These are phyloP conservation scores for Agelas oroides DNA, from an alignment of 37 sponge, comb jelly and placozoan species.

Conservation along the genomic window DNA sequence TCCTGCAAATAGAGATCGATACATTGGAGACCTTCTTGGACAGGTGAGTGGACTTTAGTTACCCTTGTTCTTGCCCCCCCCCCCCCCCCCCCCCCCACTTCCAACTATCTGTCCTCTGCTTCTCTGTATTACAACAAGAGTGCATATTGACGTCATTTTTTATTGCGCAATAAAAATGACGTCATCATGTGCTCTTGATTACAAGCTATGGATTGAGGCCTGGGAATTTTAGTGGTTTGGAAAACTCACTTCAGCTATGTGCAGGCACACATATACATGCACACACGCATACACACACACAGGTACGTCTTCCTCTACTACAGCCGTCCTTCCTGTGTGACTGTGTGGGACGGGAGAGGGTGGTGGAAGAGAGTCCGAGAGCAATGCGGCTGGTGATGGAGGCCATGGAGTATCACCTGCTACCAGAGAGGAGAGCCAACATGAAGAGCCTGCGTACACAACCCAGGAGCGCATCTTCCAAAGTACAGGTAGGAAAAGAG, in stretches of 20 bases:
- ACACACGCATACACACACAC: too few species aligned
- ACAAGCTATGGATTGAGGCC: too few species aligned
- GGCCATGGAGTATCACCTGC: constrained; percentile 46
- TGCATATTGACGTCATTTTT: neutral
- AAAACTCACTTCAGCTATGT: too few species aligned
- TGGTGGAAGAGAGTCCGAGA: constrained; percentile 25
- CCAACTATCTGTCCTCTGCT: too few species aligned
- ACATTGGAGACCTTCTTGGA: constrained; percentile 38
- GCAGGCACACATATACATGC: too few species aligned
- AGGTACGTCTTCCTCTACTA: constrained; percentile 65
- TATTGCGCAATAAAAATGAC: too few species aligned
- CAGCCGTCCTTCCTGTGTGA: constrained; percentile 36
- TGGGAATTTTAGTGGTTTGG: too few species aligned
- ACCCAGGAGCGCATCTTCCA: neutral
- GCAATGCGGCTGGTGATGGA: constrained; percentile 45
- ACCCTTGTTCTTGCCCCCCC: too few species aligned
- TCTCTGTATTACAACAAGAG: too few species aligned
- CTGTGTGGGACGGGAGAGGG: constrained; percentile 8
- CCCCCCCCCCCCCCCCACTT: too few species aligned
- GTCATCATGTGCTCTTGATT: too few species aligned
- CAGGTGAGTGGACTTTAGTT: constrained; percentile 59
- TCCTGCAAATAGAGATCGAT: constrained; percentile 37
- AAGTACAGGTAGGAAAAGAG: constrained; percentile 46
- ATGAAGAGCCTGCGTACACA: neutral
- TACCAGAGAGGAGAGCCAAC: constrained; percentile 47